A percentile compares a stretch with the other conserved stretches of the same genome.
Conservation (phyloP, 2,888 invertebrate genomes). For the Caenorhabditis becei region DNA sequence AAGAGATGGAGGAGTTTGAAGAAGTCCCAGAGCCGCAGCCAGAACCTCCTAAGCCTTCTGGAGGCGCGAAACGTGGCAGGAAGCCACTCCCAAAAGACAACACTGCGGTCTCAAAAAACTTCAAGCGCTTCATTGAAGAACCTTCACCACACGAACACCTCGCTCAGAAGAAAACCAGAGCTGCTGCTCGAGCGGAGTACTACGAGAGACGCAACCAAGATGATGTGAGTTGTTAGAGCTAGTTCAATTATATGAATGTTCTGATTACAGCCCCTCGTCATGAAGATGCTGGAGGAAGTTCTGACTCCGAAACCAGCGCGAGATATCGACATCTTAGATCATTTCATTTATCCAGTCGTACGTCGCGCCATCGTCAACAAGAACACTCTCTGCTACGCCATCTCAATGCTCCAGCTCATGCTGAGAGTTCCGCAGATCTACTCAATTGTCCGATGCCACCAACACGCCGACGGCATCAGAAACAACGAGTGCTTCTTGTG, state of each 20-base stretch:
- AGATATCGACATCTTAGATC: background rate
- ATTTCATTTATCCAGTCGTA: constrained; percentile 25
- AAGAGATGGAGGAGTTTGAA: background rate
- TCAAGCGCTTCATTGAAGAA: background rate
- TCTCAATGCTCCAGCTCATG: constrained; percentile 32
- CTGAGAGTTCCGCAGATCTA: constrained; percentile 37
- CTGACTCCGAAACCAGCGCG: constrained; percentile 6
- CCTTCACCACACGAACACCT: background rate
- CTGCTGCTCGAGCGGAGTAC: background rate
- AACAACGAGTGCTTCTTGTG: constrained; percentile 16
- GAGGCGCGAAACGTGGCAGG: too few species aligned
- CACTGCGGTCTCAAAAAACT: background rate
- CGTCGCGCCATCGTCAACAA: constrained; percentile 27
- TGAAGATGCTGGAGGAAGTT: background rate
- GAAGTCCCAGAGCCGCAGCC: too few species aligned
- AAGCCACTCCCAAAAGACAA: background rate
- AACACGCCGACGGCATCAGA: background rate
- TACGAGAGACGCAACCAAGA: background rate
- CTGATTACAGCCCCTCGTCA: constrained; percentile 16
- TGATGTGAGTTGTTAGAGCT: constrained; percentile 9
- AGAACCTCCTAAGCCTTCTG: too few species aligned
- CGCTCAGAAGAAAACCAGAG: background rate
- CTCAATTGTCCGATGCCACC: constrained; percentile 21
- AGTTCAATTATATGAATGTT: background rate
- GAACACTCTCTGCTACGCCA: constrained; percentile 28